phyloP scores from a whole-genome alignment of 1,140 invertebrate genomes.

The Papilio helenus region DNA sequence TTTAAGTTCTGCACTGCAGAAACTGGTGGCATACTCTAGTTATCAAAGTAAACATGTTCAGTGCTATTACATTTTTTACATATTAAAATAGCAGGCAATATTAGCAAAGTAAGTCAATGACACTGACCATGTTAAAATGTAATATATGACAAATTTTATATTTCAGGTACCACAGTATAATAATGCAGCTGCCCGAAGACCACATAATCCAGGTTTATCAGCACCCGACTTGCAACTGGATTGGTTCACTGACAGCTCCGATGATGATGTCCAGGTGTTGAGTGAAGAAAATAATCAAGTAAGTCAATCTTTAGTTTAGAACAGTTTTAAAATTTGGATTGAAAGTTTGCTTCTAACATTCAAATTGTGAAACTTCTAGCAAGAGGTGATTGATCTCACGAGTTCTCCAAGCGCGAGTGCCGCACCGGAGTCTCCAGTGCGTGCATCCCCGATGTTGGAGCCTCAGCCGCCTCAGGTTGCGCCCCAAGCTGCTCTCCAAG shows the following conservation, averaged over 20 bases:
- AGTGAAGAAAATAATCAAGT: constrained; percentile 62
- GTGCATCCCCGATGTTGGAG: constrained; percentile 7
- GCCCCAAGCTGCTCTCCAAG: not conserved
- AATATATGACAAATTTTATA: no score
- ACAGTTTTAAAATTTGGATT: no score
- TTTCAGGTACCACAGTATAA: constrained; percentile 41
- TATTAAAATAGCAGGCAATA: no score
- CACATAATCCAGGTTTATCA: constrained; percentile 77
- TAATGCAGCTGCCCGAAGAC: constrained; percentile 38
- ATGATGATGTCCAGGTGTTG: constrained; percentile 84
- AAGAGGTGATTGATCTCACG: constrained; percentile 70
- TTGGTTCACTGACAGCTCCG: constrained; percentile 88
- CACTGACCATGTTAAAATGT: no score
- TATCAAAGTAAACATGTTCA: no score
- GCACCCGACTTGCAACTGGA: constrained; percentile 92
- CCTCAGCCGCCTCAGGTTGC: not conserved
- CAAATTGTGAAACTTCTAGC: constrained; percentile 46
- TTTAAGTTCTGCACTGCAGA: no score
- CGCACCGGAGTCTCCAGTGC: constrained; percentile 46
- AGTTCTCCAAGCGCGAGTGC: constrained; percentile 44
- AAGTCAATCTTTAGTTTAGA: constrained; percentile 41
- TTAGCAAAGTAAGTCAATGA: no score
- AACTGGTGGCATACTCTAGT: no score
- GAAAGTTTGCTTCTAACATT: not conserved
- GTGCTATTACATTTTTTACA: no score